Evolutionary conservation across 1,140 invertebrate genomes (phyloP).

Genomic region (Papilio polytes): DNA sequence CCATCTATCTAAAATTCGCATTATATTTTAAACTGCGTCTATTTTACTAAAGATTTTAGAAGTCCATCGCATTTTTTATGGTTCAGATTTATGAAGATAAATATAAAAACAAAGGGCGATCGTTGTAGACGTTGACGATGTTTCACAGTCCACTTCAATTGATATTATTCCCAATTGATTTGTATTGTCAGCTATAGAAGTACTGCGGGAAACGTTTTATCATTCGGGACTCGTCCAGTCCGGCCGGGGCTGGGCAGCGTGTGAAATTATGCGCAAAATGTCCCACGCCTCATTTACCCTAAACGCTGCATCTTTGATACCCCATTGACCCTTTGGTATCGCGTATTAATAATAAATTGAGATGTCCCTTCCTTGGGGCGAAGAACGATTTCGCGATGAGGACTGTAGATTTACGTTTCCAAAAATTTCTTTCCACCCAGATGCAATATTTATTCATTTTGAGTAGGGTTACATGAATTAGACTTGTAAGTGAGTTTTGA

Average conservation of each 20-base stretch:
- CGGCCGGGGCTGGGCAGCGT: slow-evolving; percentile 41
- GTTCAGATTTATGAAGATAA: too few species aligned
- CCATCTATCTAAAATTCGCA: too few species aligned
- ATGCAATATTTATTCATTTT: not conserved
- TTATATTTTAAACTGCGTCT: too few species aligned
- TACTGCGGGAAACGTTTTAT: slow-evolving; percentile 30
- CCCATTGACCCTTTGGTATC: slow-evolving; percentile 65
- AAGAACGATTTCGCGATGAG: slow-evolving; percentile 19
- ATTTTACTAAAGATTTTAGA: too few species aligned
- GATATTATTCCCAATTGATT: slow-evolving; percentile 7
- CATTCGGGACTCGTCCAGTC: not conserved
- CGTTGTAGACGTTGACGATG: too few species aligned
- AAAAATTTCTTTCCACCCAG: not conserved
- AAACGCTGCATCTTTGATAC: slow-evolving; percentile 71
- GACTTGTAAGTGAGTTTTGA: too few species aligned
- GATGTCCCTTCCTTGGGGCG: slow-evolving; percentile 18
- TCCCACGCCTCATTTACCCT: slow-evolving; percentile 73
- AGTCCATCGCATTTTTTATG: too few species aligned
- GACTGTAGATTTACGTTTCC: not conserved
- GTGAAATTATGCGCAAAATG: slow-evolving; percentile 76
- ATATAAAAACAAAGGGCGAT: too few species aligned
- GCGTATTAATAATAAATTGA: slow-evolving; percentile 67
- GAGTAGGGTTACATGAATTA: too few species aligned
- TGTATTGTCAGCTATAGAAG: slow-evolving; percentile 12
- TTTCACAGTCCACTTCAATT: not conserved